Evolutionary conservation across 2,888 invertebrate species (phyloP).

Genomic region (Oxyteleia sp.): DNA sequence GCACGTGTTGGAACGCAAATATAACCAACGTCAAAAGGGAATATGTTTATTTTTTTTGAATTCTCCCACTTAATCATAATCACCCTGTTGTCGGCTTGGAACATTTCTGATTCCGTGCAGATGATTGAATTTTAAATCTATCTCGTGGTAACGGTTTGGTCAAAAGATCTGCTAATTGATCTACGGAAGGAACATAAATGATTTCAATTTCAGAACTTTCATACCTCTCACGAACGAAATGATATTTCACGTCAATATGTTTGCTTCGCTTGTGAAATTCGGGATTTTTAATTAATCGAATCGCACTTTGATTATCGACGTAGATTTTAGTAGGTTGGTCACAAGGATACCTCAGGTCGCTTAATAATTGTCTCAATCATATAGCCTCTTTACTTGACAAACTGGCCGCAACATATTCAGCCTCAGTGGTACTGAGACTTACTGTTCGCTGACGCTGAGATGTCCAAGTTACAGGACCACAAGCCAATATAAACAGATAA

Average conservation of each 20-base stretch:
- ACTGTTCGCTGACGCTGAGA: constrained; percentile 3
- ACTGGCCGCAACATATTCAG: constrained; percentile 3
- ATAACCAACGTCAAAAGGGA: too few relatives aligned
- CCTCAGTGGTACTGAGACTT: too few relatives aligned
- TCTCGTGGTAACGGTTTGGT: background rate
- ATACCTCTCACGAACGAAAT: constrained; percentile 13
- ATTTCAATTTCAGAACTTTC: background rate
- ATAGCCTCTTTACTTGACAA: constrained; percentile 5
- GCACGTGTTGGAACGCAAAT: too few relatives aligned
- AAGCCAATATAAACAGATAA: constrained; percentile 2
- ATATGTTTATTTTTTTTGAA: too few relatives aligned
- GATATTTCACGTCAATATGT: constrained; percentile 18
- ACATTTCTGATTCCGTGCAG: too few relatives aligned
- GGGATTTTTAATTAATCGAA: background rate
- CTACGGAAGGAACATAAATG: background rate
- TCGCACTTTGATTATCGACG: constrained; percentile 2
- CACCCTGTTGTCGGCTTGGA: too few relatives aligned
- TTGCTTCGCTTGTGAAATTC: background rate
- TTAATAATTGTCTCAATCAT: constrained; percentile 1
- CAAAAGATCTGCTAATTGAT: background rate
- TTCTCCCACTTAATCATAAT: background rate
- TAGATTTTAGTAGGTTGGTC: background rate
- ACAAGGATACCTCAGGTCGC: background rate
- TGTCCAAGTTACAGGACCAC: constrained; percentile 5
- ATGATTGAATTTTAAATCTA: background rate